Evolutionary conservation across 1,140 invertebrate species (phyloP).

Genomic region (Aradophagus sp.): DNA sequence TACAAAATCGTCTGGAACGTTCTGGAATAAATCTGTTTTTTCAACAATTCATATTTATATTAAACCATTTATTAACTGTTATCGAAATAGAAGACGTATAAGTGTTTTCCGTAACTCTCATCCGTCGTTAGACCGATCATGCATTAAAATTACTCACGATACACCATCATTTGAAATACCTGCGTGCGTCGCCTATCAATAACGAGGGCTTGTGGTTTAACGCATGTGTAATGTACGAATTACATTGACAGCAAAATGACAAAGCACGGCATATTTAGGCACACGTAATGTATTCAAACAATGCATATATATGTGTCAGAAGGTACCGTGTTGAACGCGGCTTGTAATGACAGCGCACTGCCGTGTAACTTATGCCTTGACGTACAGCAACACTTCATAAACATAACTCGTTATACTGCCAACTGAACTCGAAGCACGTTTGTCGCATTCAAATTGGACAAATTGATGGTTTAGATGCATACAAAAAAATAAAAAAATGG

Average conservation of each 20-base stretch:
- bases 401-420: conserved; percentile 54
- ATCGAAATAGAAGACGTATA: too few relatives aligned
- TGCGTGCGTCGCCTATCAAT: conserved; percentile 29
- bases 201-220: conserved; percentile 40
- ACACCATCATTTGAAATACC: conserved; percentile 32
- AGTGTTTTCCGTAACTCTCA: too few relatives aligned
- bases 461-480: too few relatives aligned
- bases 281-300: conserved; percentile 51
- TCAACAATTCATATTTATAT: too few relatives aligned
- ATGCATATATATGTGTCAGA: conserved; percentile 43
- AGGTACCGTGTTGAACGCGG: conserved; percentile 51
- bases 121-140: too few relatives aligned
- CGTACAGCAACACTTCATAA: conserved; percentile 57
- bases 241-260: conserved; percentile 50
- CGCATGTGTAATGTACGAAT: conserved; percentile 38
- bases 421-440: conserved; percentile 16
- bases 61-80: too few relatives aligned
- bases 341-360: conserved; percentile 55
- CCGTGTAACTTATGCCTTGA: conserved; percentile 46
- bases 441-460: background rate
- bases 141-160: conserved; percentile 19
- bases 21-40: too few relatives aligned
- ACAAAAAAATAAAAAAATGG: too few relatives aligned
- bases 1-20: too few relatives aligned
- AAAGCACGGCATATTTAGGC: conserved; percentile 44